A percentile compares a stretch with the other conserved stretches of the same genome.
Evolutionary conservation across 2,113 vertebrate genomes (phyloP).

Genomic region (Australoheros scitulus): DNA sequence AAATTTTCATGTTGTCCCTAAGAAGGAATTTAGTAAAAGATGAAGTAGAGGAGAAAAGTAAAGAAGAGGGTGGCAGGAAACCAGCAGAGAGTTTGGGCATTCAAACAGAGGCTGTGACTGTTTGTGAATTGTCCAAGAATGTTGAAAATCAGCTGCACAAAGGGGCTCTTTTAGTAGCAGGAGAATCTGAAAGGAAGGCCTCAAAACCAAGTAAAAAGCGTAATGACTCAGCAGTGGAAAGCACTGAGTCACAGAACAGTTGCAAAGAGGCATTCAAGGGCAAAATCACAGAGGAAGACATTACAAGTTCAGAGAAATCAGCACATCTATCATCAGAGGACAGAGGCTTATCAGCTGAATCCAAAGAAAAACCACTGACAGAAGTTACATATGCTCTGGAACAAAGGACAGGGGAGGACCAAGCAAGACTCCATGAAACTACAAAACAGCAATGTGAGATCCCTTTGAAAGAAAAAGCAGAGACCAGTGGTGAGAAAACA

Average conservation of each 20-base stretch:
- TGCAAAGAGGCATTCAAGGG: slow-evolving; percentile 17
- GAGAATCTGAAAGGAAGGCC: slow-evolving; percentile 34
- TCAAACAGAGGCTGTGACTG: slow-evolving; percentile 47
- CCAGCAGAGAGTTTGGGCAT: slow-evolving; percentile 27
- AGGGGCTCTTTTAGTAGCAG: slow-evolving; percentile 53
- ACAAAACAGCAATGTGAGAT: background rate
- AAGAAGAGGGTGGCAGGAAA: slow-evolving; percentile 40
- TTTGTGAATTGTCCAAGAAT: slow-evolving; percentile 57
- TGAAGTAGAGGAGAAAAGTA: slow-evolving; percentile 29
- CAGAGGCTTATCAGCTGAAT: background rate
- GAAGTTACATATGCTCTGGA: background rate
- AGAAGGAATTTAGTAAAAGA: background rate
- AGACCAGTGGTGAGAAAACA: background rate
- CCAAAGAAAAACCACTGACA: background rate
- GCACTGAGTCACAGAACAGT: slow-evolving; percentile 27
- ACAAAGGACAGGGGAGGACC: background rate
- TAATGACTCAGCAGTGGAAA: slow-evolving; percentile 18
- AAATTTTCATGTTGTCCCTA: background rate
- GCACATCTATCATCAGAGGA: slow-evolving; percentile 9
- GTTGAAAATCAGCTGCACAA: slow-evolving; percentile 59
- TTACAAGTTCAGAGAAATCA: slow-evolving; percentile 19
- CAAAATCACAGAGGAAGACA: background rate
- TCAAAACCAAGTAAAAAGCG: slow-evolving; percentile 46
- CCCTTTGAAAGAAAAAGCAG: slow-evolving; percentile 13
- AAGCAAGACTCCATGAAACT: background rate